Conservation (phyloP, 2,888 invertebrate genomes). For the Synergus japonicus region DNA sequence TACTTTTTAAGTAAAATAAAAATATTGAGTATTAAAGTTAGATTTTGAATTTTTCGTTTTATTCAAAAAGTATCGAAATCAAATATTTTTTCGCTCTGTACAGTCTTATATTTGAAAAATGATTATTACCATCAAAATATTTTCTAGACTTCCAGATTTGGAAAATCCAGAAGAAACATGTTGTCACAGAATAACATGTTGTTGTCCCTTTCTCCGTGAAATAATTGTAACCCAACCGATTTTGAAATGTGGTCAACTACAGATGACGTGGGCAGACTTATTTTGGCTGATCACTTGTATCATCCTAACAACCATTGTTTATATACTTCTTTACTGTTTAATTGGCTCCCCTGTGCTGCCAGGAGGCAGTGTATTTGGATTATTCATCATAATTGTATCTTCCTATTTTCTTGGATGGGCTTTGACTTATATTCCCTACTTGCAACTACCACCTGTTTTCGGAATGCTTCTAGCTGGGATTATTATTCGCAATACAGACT, state of each 20-base stretch:
- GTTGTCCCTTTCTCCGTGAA: slow-evolving; percentile 61
- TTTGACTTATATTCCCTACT: slow-evolving; percentile 65
- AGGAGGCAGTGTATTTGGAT: slow-evolving; percentile 63
- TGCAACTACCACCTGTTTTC: slow-evolving; percentile 80
- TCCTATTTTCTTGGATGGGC: slow-evolving; percentile 69
- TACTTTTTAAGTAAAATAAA: too few relatives aligned
- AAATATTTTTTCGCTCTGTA: too few relatives aligned
- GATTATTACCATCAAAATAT: background rate
- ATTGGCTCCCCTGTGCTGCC: slow-evolving; percentile 66
- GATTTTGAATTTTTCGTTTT: too few relatives aligned
- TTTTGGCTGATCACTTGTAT: slow-evolving; percentile 61
- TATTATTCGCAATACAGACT: slow-evolving; percentile 55
- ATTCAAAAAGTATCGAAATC: too few relatives aligned
- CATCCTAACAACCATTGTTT: slow-evolving; percentile 55
- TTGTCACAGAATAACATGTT: slow-evolving; percentile 65
- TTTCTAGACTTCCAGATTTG: background rate
- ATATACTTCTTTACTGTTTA: slow-evolving; percentile 63
- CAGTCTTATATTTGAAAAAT: too few relatives aligned
- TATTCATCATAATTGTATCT: slow-evolving; percentile 62
- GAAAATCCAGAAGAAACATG: slow-evolving; percentile 59
- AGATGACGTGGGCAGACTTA: slow-evolving; percentile 64
- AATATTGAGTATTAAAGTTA: too few relatives aligned
- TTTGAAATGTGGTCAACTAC: slow-evolving; percentile 42
- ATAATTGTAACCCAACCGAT: slow-evolving; percentile 61
- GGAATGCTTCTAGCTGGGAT: slow-evolving; percentile 83